Evolutionary conservation across 2,888 invertebrate species (phyloP).

Genomic region (Tipula unca): DNA sequence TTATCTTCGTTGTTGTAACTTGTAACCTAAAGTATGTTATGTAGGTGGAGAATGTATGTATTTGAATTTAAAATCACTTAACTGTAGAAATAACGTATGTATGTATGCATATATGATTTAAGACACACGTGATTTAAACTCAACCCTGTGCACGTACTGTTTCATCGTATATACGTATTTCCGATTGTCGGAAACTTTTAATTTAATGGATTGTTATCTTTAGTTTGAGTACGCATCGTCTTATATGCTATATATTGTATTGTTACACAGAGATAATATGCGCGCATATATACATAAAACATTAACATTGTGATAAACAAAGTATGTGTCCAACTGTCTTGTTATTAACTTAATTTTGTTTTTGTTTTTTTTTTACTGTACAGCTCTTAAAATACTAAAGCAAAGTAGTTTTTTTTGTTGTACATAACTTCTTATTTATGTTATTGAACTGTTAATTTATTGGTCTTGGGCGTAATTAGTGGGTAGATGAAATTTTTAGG

Average conservation of each 20-base stretch:
- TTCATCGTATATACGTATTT: neutral
- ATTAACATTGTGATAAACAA: neutral
- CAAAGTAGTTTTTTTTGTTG: neutral
- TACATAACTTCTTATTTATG: neutral
- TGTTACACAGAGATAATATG: neutral
- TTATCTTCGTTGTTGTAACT: neutral
- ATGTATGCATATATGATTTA: neutral
- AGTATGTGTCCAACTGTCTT: neutral
- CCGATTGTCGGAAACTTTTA: neutral
- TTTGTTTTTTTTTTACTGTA: neutral
- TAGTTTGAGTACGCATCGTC: neutral
- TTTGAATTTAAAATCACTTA: neutral
- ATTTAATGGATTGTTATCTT: neutral
- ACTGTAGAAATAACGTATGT: neutral
- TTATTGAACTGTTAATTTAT: neutral
- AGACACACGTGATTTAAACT: neutral
- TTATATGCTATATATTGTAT: too few relatives aligned
- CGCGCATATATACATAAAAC: neutral
- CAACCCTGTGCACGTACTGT: neutral
- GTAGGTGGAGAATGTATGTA: neutral
- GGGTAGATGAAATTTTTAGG: neutral
- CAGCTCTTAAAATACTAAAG: neutral
- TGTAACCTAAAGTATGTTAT: neutral
- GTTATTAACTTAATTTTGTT: neutral
- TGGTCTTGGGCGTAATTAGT: neutral